phyloP scores from a whole-genome alignment of 2,797 vertebrate genomes.

The Bradypus variegatus region DNA sequence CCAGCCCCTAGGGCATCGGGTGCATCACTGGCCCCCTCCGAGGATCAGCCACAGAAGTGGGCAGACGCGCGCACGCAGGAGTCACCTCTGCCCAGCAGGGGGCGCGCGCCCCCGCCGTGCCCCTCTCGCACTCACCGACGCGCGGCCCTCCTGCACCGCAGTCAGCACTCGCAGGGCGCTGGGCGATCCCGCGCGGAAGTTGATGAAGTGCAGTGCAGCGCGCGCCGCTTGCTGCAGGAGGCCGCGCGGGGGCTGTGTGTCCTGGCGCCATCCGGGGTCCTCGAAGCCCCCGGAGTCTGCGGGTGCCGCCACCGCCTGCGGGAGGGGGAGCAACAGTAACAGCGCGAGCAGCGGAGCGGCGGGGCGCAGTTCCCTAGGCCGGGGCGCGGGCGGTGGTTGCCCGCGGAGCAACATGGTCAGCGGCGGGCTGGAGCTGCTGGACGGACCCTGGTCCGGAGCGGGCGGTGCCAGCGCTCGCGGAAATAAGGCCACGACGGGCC shows the following conservation, averaged over 20 bases:
- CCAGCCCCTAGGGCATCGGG: background rate
- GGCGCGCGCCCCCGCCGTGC: background rate
- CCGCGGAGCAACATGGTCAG: slow-evolving; percentile 29
- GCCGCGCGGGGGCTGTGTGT: background rate
- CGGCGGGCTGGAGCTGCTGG: background rate
- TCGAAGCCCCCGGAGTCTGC: accelerated
- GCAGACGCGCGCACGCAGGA: accelerated
- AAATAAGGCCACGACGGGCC: slow-evolving; percentile 53
- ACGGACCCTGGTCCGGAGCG: accelerated
- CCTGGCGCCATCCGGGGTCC: background rate
- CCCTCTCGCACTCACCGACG: slow-evolving; percentile 64
- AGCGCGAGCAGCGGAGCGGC: background rate
- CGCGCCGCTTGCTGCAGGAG: slow-evolving; percentile 55
- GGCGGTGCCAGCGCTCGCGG: background rate
- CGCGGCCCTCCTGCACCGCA: slow-evolving; percentile 53
- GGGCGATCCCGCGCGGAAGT: slow-evolving; percentile 64
- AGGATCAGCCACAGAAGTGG: accelerated
- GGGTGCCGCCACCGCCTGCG: background rate
- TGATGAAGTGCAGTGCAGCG: slow-evolving; percentile 67
- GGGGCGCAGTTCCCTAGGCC: background rate
- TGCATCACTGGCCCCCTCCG: accelerated
- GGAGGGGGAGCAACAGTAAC: background rate
- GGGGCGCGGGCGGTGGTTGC: background rate
- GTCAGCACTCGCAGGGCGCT: slow-evolving; percentile 51
- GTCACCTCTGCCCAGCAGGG: background rate